phyloP scores from a whole-genome alignment of 2,797 vertebrate species.

The Darevskia mixta region DNA sequence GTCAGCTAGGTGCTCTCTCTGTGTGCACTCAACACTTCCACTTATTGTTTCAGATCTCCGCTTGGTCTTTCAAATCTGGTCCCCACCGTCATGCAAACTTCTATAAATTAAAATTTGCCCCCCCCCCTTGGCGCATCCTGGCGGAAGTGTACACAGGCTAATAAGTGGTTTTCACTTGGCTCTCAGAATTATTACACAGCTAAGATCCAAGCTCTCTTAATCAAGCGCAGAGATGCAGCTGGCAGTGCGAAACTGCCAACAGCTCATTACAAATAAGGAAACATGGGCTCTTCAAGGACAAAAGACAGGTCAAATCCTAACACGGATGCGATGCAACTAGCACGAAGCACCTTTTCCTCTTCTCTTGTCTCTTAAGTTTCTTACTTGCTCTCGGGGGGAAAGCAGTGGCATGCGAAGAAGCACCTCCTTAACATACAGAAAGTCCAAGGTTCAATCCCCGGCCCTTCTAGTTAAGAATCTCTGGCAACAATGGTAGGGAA shows the following conservation, averaged over 20 bases:
- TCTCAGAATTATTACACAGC: conserved; percentile 72
- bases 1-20: neutral
- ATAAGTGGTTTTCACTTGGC: conserved; percentile 69
- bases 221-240: conserved; percentile 76
- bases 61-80: conserved; percentile 37
- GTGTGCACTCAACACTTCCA: neutral
- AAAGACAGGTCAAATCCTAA: conserved; percentile 61
- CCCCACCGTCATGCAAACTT: conserved; percentile 43
- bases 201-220: conserved; percentile 69
- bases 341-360: conserved; percentile 24
- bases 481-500: too few relatives aligned
- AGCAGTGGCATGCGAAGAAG: neutral
- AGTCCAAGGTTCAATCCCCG: too few relatives aligned
- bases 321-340: conserved; percentile 22
- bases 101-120: conserved; percentile 58
- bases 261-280: conserved; percentile 75
- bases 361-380: neutral
- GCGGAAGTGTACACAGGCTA: conserved; percentile 64
- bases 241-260: conserved; percentile 70
- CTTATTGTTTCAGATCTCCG: neutral
- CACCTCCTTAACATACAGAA: neutral
- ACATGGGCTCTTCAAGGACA: conserved; percentile 71
- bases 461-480: too few relatives aligned
- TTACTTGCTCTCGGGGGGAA: neutral
- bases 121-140: conserved; percentile 34